Conservation (phyloP, 2,888 invertebrate genomes). For the Galerucella calmariensis region DNA sequence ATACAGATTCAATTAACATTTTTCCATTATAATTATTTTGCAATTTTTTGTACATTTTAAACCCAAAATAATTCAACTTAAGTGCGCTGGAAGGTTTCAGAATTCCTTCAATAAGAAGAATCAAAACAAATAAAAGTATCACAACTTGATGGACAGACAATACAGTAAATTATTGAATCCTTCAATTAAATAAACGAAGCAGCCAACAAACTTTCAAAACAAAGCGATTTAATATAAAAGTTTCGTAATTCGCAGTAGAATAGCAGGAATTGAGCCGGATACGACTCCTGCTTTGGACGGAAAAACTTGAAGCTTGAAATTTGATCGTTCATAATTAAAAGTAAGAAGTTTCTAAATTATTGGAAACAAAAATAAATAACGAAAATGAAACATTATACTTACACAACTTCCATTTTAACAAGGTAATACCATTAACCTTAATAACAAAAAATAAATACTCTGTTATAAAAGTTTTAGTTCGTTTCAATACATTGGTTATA, state of each 20-base stretch:
- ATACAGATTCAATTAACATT: too few relatives aligned
- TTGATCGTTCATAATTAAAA: slow-evolving; percentile 17
- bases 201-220: background rate
- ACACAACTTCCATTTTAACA: background rate
- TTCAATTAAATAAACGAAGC: background rate
- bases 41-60: too few relatives aligned
- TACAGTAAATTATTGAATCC: background rate
- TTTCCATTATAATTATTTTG: too few relatives aligned
- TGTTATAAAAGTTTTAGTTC: too few relatives aligned
- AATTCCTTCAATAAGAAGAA: too few relatives aligned
- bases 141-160: background rate
- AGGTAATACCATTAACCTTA: too few relatives aligned
- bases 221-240: slow-evolving; percentile 15
- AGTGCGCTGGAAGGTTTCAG: too few relatives aligned
- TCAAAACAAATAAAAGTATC: too few relatives aligned
- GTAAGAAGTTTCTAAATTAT: slow-evolving; percentile 1
- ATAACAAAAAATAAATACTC: too few relatives aligned
- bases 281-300: background rate
- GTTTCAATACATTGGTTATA: too few relatives aligned
- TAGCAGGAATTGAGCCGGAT: background rate
- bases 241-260: slow-evolving; percentile 6
- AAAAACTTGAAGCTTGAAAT: slow-evolving; percentile 7
- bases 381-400: background rate
- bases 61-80: too few relatives aligned
- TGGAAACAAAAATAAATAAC: slow-evolving; percentile 6